These are phyloP conservation scores for Petrocephalus sullivani DNA, from an alignment of 2,797 vertebrate species.

Conservation along the genomic window DNA sequence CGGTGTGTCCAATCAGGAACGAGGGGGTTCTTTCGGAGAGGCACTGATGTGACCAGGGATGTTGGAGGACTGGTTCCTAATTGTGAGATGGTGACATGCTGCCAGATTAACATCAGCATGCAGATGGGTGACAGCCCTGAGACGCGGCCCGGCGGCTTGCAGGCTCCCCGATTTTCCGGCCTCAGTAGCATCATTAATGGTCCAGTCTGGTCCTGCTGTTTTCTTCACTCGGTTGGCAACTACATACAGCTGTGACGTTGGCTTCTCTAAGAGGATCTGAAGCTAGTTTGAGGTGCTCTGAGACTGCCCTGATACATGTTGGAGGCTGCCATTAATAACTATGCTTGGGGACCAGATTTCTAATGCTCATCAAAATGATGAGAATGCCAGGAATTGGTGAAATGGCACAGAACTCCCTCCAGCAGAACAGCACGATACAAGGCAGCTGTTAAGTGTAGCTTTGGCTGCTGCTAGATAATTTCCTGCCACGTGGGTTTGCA, in stretches of 20 bases:
- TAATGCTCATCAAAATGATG: background rate
- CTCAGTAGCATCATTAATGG: background rate
- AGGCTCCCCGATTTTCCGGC: slow-evolving; percentile 47
- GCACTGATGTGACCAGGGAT: slow-evolving; percentile 43
- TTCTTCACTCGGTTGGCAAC: background rate
- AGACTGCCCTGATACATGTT: background rate
- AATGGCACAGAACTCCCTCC: background rate
- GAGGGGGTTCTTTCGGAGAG: slow-evolving; percentile 28
- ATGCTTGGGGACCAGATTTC: too few species aligned
- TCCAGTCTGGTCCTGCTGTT: background rate
- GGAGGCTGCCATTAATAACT: background rate
- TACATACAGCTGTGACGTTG: background rate
- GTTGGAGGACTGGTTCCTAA: slow-evolving; percentile 50
- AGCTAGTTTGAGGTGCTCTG: background rate
- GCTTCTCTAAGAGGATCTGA: background rate
- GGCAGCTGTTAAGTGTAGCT: background rate
- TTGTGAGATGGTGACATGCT: slow-evolving; percentile 24
- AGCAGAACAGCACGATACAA: background rate
- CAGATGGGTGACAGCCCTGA: slow-evolving; percentile 40
- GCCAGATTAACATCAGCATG: slow-evolving; percentile 24
- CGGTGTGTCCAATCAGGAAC: background rate
- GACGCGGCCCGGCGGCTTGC: slow-evolving; percentile 54
- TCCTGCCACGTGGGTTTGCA: background rate
- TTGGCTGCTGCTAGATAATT: background rate
- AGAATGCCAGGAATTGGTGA: background rate